Conservation (phyloP, 2,888 invertebrate genomes). For the Ennomos fuscantarius region DNA sequence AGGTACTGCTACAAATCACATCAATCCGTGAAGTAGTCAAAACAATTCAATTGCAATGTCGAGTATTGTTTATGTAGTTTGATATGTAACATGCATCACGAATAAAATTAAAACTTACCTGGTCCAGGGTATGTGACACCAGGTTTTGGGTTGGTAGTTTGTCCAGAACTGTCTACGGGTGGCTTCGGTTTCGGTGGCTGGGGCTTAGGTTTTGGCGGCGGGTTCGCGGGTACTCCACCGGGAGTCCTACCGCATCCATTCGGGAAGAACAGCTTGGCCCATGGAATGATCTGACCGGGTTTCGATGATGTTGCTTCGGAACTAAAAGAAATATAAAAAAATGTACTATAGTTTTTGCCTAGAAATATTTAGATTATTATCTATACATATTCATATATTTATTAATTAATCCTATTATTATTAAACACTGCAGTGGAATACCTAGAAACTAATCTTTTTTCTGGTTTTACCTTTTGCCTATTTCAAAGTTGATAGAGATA, state of each 20-base stretch:
- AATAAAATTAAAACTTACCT: constrained; percentile 38
- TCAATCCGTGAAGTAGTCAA: no score
- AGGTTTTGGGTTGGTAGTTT: constrained; percentile 69
- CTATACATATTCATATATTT: background rate
- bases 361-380: background rate
- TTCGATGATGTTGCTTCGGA: constrained; percentile 35
- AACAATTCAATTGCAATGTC: no score
- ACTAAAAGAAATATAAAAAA: constrained; percentile 10
- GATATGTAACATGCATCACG: no score
- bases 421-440: no score
- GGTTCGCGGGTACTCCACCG: constrained; percentile 72
- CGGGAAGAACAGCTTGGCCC: constrained; percentile 90
- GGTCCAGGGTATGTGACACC: constrained; percentile 63
- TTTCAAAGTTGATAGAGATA: no score
- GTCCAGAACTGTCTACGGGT: constrained; percentile 71
- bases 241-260: constrained; percentile 88
- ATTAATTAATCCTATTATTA: no score
- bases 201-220: constrained; percentile 54
- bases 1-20: no score
- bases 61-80: no score
- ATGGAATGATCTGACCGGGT: constrained; percentile 85
- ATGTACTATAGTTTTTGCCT: background rate
- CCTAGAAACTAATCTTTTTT: no score
- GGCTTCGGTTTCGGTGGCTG: constrained; percentile 41
- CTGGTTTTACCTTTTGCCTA: no score